phyloP scores from a whole-genome alignment of 2,888 invertebrate genomes.

The Clistopyga incitator region DNA sequence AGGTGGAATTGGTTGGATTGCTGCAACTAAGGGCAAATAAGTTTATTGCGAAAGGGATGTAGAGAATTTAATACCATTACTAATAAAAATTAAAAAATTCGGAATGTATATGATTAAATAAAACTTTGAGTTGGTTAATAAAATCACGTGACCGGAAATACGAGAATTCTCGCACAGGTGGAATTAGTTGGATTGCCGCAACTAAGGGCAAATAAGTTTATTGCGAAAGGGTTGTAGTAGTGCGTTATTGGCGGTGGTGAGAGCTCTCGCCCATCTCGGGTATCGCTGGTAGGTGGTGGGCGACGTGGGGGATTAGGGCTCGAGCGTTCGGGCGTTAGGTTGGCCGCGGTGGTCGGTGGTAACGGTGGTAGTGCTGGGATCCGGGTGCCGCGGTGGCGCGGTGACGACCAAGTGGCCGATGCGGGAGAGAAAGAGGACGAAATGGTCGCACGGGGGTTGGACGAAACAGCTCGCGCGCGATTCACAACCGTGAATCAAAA shows the following conservation, averaged over 20 bases:
- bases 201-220: neutral
- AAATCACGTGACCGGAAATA: too few species aligned
- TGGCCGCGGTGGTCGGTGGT: constrained; percentile 48
- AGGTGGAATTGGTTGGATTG: too few species aligned
- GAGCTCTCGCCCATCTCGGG: constrained; percentile 17
- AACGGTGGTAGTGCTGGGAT: constrained; percentile 24
- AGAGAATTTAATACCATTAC: too few species aligned
- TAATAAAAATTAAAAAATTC: too few species aligned
- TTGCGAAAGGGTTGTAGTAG: neutral
- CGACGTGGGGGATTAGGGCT: constrained; percentile 41
- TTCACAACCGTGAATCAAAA: constrained; percentile 72
- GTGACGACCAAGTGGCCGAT: constrained; percentile 53
- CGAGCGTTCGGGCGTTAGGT: constrained; percentile 51
- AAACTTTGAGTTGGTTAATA: too few species aligned
- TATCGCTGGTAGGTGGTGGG: constrained; percentile 11
- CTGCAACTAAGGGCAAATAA: neutral
- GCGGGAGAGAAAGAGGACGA: constrained; percentile 49
- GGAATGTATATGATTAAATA: too few species aligned
- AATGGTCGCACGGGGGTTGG: constrained; percentile 77
- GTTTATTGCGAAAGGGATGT: neutral
- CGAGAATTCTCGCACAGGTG: too few species aligned
- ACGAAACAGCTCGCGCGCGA: constrained; percentile 77
- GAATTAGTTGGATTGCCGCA: neutral
- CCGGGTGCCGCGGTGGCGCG: constrained; percentile 44
- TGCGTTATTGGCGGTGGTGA: constrained; percentile 43